Percentiles rank a stretch among this genome's conserved stretches.
These are phyloP conservation scores for Zaprionus taronus DNA, from an alignment of 1,140 invertebrate species.

Conservation along the genomic window DNA sequence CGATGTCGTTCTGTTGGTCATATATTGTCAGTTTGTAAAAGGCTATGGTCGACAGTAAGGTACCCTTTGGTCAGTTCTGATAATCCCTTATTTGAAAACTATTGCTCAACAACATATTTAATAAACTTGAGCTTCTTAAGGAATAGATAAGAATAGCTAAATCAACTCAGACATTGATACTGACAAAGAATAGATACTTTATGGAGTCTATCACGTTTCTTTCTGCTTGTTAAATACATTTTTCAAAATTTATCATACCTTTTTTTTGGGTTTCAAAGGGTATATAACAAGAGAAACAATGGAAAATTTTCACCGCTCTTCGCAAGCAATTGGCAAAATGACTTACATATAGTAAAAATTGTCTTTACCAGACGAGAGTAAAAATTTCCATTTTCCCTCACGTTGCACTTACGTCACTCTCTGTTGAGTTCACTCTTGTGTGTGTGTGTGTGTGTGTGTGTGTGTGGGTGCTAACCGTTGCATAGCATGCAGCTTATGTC, in stretches of 20 bases:
- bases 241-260: neutral
- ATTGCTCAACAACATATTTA: no score
- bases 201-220: neutral
- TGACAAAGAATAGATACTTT: neutral
- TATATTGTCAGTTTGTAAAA: conserved; percentile 22
- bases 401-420: conserved; percentile 64
- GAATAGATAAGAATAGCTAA: no score
- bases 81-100: no score
- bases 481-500: conserved; percentile 31
- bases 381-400: conserved; percentile 23
- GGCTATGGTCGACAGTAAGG: conserved; percentile 23
- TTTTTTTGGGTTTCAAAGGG: conserved; percentile 11
- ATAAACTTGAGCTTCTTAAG: no score
- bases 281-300: conserved; percentile 36
- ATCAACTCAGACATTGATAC: no score
- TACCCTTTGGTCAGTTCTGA: neutral
- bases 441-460: neutral
- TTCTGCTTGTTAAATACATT: neutral
- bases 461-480: conserved; percentile 17
- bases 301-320: conserved; percentile 36
- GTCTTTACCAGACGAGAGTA: conserved; percentile 41
- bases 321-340: conserved; percentile 44
- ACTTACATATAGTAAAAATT: conserved; percentile 54
- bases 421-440: neutral
- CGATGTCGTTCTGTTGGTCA: neutral